Conservation (phyloP, 2,797 vertebrate genomes). For the Coracias cyanogaster region DNA sequence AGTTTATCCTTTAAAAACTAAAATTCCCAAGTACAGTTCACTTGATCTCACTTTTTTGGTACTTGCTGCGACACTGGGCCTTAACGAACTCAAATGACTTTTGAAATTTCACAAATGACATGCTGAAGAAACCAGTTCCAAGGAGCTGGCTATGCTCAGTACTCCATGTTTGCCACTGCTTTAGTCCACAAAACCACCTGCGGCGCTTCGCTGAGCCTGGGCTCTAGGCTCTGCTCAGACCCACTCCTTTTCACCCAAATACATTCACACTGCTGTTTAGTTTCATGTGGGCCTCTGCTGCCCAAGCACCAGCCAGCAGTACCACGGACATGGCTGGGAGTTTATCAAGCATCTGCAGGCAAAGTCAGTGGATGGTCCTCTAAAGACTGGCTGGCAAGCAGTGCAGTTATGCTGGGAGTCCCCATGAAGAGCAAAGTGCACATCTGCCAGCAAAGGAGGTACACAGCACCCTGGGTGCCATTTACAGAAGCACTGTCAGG, state of each 20-base stretch:
- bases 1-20: neutral
- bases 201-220: neutral
- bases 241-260: neutral
- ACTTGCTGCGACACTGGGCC: neutral
- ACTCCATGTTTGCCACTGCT: neutral
- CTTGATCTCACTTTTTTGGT: neutral
- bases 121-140: neutral
- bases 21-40: neutral
- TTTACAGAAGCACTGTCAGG: neutral
- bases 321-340: neutral
- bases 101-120: neutral
- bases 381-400: neutral
- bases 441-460: neutral
- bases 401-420: neutral
- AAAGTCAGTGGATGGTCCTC: neutral
- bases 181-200: neutral
- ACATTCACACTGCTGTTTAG: neutral
- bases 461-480: neutral
- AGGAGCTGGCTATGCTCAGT: neutral
- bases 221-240: neutral
- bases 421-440: neutral
- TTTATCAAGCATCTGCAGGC: neutral
- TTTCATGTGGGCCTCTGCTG: neutral
- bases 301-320: neutral
- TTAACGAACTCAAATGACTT: neutral